phyloP scores from a whole-genome alignment of 2,888 invertebrate species.

The Seira sanloemensis region DNA sequence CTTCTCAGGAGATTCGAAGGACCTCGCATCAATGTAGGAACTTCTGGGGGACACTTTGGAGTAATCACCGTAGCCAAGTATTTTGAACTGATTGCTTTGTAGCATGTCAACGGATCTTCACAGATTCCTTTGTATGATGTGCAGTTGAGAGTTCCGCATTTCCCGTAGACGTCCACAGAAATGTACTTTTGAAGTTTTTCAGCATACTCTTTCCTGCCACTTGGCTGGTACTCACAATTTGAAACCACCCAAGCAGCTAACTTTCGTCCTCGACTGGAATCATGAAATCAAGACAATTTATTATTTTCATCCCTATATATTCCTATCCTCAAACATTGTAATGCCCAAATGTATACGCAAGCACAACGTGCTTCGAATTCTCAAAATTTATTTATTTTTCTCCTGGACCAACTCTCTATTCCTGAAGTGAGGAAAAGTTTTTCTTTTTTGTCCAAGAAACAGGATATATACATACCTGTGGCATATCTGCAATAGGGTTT shows the following conservation, averaged over 20 bases:
- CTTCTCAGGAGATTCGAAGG: slow-evolving; percentile 73
- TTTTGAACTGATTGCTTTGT: slow-evolving; percentile 62
- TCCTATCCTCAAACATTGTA: background rate
- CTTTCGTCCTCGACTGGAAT: slow-evolving; percentile 56
- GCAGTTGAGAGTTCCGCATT: slow-evolving; percentile 69
- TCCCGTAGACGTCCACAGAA: slow-evolving; percentile 71
- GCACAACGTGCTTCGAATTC: slow-evolving; percentile 32
- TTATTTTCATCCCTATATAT: background rate
- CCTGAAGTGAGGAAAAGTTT: too few relatives aligned
- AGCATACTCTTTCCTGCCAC: slow-evolving; percentile 69
- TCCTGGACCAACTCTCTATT: too few relatives aligned
- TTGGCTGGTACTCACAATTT: slow-evolving; percentile 69
- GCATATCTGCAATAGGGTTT: too few relatives aligned
- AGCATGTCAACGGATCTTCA: slow-evolving; percentile 62
- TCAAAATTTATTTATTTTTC: background rate
- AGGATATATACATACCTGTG: background rate
- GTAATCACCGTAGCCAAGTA: slow-evolving; percentile 74
- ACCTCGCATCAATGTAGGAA: slow-evolving; percentile 74
- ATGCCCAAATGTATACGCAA: background rate
- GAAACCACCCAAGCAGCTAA: slow-evolving; percentile 73
- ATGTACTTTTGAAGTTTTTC: slow-evolving; percentile 68
- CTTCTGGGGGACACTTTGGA: slow-evolving; percentile 73
- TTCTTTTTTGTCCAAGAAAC: background rate
- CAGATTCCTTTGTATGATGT: slow-evolving; percentile 56
- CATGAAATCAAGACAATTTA: background rate